Base-by-base conservation (phyloP, 2,888 invertebrate species). In the Dromius quadrimaculatus region DNA sequence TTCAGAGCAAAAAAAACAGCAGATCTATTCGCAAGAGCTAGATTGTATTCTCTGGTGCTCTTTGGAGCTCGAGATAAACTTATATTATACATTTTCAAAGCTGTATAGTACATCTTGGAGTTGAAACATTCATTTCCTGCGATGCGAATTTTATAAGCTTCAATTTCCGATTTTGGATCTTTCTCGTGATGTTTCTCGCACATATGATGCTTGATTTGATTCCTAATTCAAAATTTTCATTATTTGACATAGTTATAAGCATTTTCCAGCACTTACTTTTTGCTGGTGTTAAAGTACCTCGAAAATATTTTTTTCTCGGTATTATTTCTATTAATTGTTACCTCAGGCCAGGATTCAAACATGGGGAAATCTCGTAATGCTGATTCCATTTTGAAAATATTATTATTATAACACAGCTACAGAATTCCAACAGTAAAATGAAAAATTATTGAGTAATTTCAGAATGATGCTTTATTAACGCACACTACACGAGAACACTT, bases 11-110 rank as follows among this genome's bases (percentile, higher is more conserved):
- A 86, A 61, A 91, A 84, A 1, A 89, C 86, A 34, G 90, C 91
- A 45, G 92, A 91, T 74, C 92, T 86, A 78, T 92, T 92, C 1
- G 89, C 88, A 76, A 89, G 84, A 1, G 89, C 89, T 41, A 89
- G 80, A 20, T 85, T 80, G 71, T 89, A 84, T 75, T 86, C 85
- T 68, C 87, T 84, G 6, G 88, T 86, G 41, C 81, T 77, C 0
- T 78, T 71, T 32, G 87, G 86, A 8, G 91, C 88, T 80, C 84
- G 84, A 20, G 88, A 85, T 74, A 91, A 83, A 66, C 88, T 85
- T 76, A 85, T 81, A 70, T 87, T 87, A 76, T 89, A 89, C 74
- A 85, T 85, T 6, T 41, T 9, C 22, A 62, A 36, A 9, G 62
- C 62, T 20, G 15, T 19, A 1, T 22, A 11, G 20, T n/a, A 62